Percentiles rank a stretch among this genome's conserved stretches.
phyloP scores from a whole-genome alignment of 2,797 vertebrate genomes.

The Pempheris klunzingeri region DNA sequence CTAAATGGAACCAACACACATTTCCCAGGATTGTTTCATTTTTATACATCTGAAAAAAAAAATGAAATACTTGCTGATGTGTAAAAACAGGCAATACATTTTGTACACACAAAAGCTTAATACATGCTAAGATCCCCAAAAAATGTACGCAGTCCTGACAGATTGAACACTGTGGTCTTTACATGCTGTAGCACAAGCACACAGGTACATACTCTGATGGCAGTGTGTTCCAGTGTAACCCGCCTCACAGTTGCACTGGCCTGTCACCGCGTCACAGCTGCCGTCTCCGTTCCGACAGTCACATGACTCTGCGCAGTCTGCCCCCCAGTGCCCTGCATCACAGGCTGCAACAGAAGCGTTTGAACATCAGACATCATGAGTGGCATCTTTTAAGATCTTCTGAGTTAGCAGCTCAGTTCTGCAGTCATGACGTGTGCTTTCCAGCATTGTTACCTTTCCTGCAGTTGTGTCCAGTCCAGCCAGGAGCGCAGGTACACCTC shows the following conservation, averaged over 20 bases:
- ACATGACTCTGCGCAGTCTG: slow-evolving; percentile 85
- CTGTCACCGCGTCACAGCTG: slow-evolving; percentile 87
- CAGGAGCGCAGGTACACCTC: slow-evolving; percentile 89
- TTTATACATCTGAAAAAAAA: neutral
- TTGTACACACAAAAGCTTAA: neutral
- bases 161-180: neutral
- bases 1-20: neutral
- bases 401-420: neutral
- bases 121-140: neutral
- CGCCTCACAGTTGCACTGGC: slow-evolving; percentile 90
- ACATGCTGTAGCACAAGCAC: slow-evolving; percentile 1
- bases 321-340: slow-evolving; percentile 90
- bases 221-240: slow-evolving; percentile 89
- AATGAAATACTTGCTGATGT: neutral
- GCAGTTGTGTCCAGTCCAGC: slow-evolving; percentile 91
- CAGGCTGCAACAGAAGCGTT: slow-evolving; percentile 85
- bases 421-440: neutral
- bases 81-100: too few species aligned
- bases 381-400: neutral
- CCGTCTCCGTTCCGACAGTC: slow-evolving; percentile 88
- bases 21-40: neutral
- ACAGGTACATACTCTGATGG: slow-evolving; percentile 86
- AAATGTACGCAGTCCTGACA: too few species aligned
- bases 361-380: neutral
- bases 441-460: slow-evolving; percentile 85